A percentile compares a stretch with the other conserved stretches of the same genome.
Evolutionary conservation across 2,888 invertebrate species (phyloP).

Genomic region (Timandra comae): DNA sequence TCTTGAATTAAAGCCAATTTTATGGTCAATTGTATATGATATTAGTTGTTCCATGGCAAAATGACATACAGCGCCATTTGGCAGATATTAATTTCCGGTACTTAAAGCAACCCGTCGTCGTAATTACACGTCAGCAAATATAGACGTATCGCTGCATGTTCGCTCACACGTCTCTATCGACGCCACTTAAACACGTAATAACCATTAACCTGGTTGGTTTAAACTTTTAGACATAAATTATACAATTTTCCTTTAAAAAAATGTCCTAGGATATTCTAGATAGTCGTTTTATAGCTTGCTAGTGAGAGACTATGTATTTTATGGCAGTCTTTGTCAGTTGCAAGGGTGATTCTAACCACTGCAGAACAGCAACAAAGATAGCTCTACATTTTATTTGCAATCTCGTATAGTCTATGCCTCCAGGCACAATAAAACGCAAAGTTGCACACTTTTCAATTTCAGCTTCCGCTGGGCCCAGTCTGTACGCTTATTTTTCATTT

Average conservation of each 20-base stretch:
- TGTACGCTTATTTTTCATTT: constrained; percentile 59
- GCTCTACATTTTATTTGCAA: constrained; percentile 40
- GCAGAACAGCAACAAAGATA: constrained; percentile 23
- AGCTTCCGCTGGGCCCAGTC: constrained; percentile 41
- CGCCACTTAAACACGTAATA: constrained; percentile 28
- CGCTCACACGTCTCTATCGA: constrained; percentile 10
- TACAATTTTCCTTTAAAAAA: no score
- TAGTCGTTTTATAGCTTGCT: no score
- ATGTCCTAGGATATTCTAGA: no score
- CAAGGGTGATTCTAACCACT: constrained; percentile 14
- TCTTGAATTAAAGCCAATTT: no score
- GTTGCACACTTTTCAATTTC: constrained; percentile 62
- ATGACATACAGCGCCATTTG: constrained; percentile 41
- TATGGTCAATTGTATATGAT: no score
- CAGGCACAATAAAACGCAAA: constrained; percentile 51
- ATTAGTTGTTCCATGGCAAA: constrained; percentile 8
- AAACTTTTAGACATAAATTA: no score
- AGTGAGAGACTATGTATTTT: constrained; percentile 12
- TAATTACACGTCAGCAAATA: constrained; percentile 50
- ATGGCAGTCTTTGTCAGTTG: constrained; percentile 4
- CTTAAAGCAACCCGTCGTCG: constrained; percentile 37
- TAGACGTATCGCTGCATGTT: constrained; percentile 29
- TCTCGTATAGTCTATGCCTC: constrained; percentile 37
- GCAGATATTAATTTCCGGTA: constrained; percentile 66
- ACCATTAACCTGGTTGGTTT: constrained; percentile 17